Evolutionary conservation across 2,113 vertebrate species (phyloP), one percentile per base, ranked within the genome.

Genomic region (Brienomyrus longianalis): DNA sequence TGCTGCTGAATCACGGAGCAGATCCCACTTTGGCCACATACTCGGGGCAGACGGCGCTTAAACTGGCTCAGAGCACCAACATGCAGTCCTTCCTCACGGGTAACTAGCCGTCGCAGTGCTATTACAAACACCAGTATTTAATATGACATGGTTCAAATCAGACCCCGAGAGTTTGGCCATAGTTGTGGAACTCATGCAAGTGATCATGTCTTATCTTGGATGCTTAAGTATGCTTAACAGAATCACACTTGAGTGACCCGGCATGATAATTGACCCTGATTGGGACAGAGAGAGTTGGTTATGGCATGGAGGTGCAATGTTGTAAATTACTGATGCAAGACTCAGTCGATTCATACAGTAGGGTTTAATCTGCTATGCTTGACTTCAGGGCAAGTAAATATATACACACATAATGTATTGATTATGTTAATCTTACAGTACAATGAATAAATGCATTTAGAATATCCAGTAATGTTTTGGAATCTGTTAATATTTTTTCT

Each of bases 11-110:
- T 91, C 98, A 99, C 62, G 98, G 98, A 1, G 98, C 98, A 0
- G 98, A 99, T 92, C 98, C 98, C 1, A 99, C 98, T 0, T 95
- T 99, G 92, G 98, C 98, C 70, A 99, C 98, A 1, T 99, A 99
- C 93, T 99, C 98, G 0, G 98, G 98, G 66, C 98, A 99, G 95
- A 99, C 98, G 0, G 96, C 97, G 1, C 95, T 98, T 94, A 99
- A 98, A 91, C 91, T 99, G 91, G 98, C 98, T 91, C 97, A 97
- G 90, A 99, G 98, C 1, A 94, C 96, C 0, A 95, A 92, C 93
- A 99, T 99, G 98, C 98, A 98, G 94, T 95, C 92, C 90, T 99
- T 99, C 94, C 97, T 99, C 91, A 96, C 94, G 3, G 98, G 98
- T 99, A 95, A 92, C 43, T n/a, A 52, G 87, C 35, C 21, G 0